Evolutionary conservation across 2,888 invertebrate genomes (phyloP).

Genomic region (Scaptomyza tumidula): DNA sequence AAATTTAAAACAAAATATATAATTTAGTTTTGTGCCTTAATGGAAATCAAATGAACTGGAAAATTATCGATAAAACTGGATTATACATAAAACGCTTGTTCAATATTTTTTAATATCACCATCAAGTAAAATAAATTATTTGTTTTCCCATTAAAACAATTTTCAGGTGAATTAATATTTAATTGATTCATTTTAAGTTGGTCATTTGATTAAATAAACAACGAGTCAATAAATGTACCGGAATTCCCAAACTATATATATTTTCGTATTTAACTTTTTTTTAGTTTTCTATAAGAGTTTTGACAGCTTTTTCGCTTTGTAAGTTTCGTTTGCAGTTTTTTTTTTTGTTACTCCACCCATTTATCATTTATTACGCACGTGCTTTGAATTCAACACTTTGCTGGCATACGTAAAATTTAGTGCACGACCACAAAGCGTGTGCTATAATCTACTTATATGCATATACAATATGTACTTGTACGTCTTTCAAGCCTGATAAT

Average conservation of each 20-base stretch:
- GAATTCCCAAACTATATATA: too few relatives aligned
- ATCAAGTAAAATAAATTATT: neutral
- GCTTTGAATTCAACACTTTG: conserved; percentile 19
- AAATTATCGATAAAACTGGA: neutral
- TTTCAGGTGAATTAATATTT: neutral
- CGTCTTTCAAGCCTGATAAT: conserved; percentile 23
- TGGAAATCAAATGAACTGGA: neutral
- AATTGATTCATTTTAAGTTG: neutral
- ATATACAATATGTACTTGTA: conserved; percentile 3
- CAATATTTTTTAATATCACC: neutral
- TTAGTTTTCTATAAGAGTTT: neutral
- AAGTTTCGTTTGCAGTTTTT: neutral
- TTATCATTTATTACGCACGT: conserved; percentile 25
- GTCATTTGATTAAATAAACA: neutral
- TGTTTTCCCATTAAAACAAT: neutral
- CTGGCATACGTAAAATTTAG: neutral
- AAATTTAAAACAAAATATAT: too few relatives aligned
- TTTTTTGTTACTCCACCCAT: neutral
- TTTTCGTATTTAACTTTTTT: neutral
- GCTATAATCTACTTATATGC: conserved; percentile 6
- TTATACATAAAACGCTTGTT: neutral
- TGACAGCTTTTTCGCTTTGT: neutral
- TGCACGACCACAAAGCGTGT: conserved; percentile 15
- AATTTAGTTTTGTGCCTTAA: neutral
- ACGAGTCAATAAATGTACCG: too few relatives aligned